phyloP scores from a whole-genome alignment of 2,888 invertebrate genomes.

The Panzeria rudis region DNA sequence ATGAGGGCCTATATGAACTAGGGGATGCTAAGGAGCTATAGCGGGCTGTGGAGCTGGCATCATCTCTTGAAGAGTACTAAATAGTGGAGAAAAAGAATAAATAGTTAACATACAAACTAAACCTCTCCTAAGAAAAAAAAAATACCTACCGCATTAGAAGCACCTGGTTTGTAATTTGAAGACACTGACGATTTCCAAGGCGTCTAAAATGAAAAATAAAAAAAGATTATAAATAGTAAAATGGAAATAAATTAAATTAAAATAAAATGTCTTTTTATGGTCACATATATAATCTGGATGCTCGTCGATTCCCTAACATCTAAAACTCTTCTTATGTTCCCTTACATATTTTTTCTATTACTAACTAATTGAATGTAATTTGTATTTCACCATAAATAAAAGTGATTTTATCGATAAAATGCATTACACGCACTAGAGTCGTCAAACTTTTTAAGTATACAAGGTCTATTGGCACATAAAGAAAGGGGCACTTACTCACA shows the following conservation, averaged over 20 bases:
- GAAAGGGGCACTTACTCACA: slow-evolving; percentile 19
- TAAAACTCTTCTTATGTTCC: too few relatives aligned
- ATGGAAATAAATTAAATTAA: background rate
- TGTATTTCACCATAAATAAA: slow-evolving; percentile 36
- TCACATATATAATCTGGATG: background rate
- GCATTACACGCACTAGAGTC: slow-evolving; percentile 42
- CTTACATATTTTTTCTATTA: background rate
- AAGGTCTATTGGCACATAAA: slow-evolving; percentile 60
- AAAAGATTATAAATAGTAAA: background rate
- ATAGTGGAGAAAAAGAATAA: slow-evolving; percentile 49
- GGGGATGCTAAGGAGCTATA: slow-evolving; percentile 81
- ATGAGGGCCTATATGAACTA: slow-evolving; percentile 83
- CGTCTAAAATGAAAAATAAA: slow-evolving; percentile 76
- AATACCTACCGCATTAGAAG: slow-evolving; percentile 79
- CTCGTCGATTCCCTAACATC: background rate
- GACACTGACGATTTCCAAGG: slow-evolving; percentile 82
- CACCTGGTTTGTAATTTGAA: slow-evolving; percentile 80
- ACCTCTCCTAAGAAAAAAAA: background rate
- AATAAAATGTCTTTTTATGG: background rate
- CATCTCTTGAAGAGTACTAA: slow-evolving; percentile 82
- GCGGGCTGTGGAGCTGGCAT: slow-evolving; percentile 77
- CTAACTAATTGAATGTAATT: background rate
- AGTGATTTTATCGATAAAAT: slow-evolving; percentile 46
- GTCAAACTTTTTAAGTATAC: slow-evolving; percentile 57
- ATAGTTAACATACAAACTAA: background rate